phyloP scores from a whole-genome alignment of 2,888 invertebrate species.

The Pherbina coryleti region DNA sequence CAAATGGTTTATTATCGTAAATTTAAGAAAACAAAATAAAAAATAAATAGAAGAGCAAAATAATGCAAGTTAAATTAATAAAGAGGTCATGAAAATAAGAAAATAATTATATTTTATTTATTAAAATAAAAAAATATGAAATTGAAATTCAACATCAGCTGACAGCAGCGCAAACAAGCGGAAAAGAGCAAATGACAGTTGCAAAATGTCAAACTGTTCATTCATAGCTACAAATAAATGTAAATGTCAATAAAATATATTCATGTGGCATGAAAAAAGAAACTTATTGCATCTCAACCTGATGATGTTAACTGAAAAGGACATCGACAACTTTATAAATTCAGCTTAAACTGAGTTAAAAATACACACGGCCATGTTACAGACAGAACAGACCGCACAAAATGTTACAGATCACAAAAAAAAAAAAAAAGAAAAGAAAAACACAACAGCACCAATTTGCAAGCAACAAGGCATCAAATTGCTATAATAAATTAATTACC shows the following conservation, averaged over 20 bases:
- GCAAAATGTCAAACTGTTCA: neutral
- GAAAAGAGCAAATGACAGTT: neutral
- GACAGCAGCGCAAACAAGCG: neutral
- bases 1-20: neutral
- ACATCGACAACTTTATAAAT: neutral
- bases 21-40: neutral
- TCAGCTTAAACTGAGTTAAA: neutral
- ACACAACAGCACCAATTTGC: constrained; percentile 7
- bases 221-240: neutral
- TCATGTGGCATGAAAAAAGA: neutral
- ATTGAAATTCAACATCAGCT: neutral
- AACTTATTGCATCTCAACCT: neutral
- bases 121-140: neutral
- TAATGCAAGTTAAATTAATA: neutral
- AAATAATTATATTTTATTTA: neutral
- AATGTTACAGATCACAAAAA: neutral
- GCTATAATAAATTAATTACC: constrained; percentile 33
- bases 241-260: too few relatives aligned
- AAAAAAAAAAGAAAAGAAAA: neutral
- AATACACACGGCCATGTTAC: neutral
- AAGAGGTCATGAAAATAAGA: neutral
- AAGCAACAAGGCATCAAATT: constrained; percentile 28
- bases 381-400: neutral
- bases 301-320: neutral
- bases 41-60: neutral